Evolutionary conservation across 2,113 vertebrate species (phyloP).

Genomic region (Petrocephalus zakoni): DNA sequence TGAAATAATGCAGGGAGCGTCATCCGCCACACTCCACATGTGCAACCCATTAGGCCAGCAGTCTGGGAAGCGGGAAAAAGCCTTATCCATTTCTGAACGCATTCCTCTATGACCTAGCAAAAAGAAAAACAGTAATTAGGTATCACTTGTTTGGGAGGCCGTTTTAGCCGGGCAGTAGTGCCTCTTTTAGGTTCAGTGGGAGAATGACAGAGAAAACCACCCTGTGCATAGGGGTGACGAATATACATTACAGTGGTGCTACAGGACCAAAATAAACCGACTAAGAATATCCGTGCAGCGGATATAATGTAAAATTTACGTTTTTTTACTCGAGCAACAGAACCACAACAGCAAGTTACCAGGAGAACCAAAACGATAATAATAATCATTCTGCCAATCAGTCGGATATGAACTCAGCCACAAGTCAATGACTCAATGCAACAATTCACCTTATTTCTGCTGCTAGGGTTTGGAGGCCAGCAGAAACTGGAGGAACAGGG

Average conservation of each 20-base stretch:
- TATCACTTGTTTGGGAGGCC: slow-evolving; percentile 43
- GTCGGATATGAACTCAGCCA: not conserved
- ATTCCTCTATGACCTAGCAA: slow-evolving; percentile 56
- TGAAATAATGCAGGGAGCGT: not conserved
- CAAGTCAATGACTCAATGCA: not conserved
- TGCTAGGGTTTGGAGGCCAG: not conserved
- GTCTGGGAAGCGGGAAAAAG: slow-evolving; percentile 13
- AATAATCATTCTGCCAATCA: not conserved
- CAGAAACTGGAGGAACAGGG: not conserved
- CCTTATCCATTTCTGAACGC: slow-evolving; percentile 55
- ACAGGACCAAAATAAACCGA: not conserved
- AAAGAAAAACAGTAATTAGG: slow-evolving; percentile 55
- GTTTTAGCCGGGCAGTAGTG: slow-evolving; percentile 16
- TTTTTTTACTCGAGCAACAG: not conserved
- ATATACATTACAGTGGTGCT: slow-evolving; percentile 40
- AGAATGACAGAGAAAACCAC: not conserved
- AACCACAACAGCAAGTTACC: not conserved
- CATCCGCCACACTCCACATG: slow-evolving; percentile 45
- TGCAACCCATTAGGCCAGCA: slow-evolving; percentile 52
- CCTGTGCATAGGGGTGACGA: slow-evolving; percentile 42
- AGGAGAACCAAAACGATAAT: not conserved
- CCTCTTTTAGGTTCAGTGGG: not conserved
- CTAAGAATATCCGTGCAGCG: not conserved
- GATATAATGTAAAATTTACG: not conserved
- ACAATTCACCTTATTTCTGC: not conserved